A percentile compares a stretch with the other conserved stretches of the same genome.
phyloP scores from a whole-genome alignment of 2,113 vertebrate genomes.

The Oncorhynchus tshawytscha region DNA sequence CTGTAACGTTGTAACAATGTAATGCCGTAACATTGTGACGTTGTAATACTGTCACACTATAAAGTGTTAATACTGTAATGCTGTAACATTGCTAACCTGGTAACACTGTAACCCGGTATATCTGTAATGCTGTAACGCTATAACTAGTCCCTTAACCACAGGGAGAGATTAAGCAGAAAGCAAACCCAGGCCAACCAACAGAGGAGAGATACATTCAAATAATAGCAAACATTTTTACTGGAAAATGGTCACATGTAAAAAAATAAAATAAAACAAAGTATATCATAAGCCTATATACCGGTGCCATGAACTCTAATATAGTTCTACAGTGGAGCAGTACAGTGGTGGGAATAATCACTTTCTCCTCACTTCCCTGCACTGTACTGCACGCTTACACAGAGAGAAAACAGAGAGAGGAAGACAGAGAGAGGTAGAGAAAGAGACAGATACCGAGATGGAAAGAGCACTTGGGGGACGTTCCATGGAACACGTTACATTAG shows the following conservation, averaged over 20 bases:
- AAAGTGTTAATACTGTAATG: no score
- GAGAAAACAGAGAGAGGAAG: not conserved
- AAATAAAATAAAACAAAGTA: not conserved
- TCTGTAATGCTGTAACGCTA: no score
- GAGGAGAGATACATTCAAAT: conserved; percentile 22
- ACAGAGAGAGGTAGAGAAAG: not conserved
- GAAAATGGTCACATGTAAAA: not conserved
- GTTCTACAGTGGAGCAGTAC: not conserved
- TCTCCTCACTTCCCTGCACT: not conserved
- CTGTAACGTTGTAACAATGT: no score
- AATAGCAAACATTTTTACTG: not conserved
- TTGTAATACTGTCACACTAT: no score
- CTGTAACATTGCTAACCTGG: no score
- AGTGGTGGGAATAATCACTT: not conserved
- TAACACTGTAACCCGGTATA: no score
- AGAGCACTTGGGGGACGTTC: not conserved
- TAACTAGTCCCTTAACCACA: not conserved
- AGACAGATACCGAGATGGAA: not conserved
- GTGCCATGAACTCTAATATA: not conserved
- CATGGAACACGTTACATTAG: not conserved
- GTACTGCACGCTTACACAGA: not conserved
- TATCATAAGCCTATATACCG: not conserved
- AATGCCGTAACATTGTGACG: no score
- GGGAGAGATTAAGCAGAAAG: conserved; percentile 18
- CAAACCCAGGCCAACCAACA: conserved; percentile 1